Conservation (phyloP, 2,113 vertebrate species). For the Ailuropoda melanoleuca region DNA sequence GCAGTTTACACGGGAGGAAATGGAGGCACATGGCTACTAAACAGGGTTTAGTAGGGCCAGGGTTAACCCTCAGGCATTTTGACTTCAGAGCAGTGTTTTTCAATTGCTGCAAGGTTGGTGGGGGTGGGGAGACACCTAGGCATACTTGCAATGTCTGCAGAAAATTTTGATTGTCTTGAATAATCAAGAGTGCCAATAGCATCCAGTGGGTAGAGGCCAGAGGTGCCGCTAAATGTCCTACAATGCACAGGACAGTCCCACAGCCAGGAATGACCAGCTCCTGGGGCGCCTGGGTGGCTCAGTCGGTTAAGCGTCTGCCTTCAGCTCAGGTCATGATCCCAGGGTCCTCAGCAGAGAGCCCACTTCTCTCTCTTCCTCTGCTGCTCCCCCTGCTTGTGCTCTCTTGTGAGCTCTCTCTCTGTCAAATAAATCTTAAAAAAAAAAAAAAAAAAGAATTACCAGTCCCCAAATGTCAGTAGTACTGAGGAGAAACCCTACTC, state of each 20-base stretch:
- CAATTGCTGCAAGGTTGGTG: rapidly evolving
- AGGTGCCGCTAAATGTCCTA: background rate
- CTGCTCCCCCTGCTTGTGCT: background rate
- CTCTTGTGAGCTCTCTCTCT: no score
- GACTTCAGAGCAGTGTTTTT: background rate
- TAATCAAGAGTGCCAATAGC: background rate
- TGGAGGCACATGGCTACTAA: background rate
- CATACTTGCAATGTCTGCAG: background rate
- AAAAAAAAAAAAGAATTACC: background rate
- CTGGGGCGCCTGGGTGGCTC: background rate
- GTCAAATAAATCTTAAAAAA: background rate
- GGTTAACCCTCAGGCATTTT: background rate
- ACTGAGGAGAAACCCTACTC: background rate
- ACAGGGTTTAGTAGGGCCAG: background rate
- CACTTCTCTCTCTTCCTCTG: background rate
- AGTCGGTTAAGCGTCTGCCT: background rate
- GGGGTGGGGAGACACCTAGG: background rate
- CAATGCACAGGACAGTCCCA: background rate
- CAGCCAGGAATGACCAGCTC: background rate
- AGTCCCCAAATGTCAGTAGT: background rate
- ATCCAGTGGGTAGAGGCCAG: background rate
- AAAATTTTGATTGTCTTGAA: background rate
- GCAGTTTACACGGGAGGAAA: background rate
- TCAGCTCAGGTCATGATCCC: background rate
- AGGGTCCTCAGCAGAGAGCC: background rate